Evolutionary conservation across 2,888 invertebrate species (phyloP).

Genomic region (Brenthis ino): DNA sequence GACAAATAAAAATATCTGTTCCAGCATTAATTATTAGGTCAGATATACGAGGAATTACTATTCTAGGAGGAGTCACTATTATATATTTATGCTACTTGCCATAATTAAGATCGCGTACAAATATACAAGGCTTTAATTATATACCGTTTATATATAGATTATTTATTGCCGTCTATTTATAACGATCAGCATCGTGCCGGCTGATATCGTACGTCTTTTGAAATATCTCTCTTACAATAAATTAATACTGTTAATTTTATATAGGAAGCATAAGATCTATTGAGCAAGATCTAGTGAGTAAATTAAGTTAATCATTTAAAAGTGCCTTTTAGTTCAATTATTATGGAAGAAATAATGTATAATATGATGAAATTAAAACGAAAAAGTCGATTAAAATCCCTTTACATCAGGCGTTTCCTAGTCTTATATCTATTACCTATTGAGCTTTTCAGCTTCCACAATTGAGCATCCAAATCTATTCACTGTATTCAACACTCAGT

Average conservation of each 20-base stretch:
- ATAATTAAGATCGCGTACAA: neutral
- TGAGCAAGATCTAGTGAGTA: neutral
- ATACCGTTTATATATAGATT: neutral
- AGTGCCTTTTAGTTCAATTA: neutral
- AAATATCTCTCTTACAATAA: no score
- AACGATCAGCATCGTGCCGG: no score
- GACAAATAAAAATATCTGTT: no score
- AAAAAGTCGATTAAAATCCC: constrained; percentile 4
- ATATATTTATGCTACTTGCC: no score
- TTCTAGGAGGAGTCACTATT: no score
- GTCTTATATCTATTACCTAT: constrained; percentile 20
- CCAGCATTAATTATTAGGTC: no score
- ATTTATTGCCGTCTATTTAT: neutral
- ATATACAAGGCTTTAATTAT: neutral
- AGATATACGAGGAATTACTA: no score
- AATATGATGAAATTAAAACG: neutral
- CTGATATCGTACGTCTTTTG: no score
- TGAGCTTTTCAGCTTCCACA: constrained; percentile 16
- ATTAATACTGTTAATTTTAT: no score
- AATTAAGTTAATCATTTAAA: neutral
- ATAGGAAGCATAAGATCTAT: no score
- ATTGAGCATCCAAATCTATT: constrained; percentile 16
- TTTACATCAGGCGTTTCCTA: neutral
- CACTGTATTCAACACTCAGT: constrained; percentile 1
- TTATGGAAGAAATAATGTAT: neutral